Base-by-base conservation (phyloP, 64 coral and sea anemone species). In the Montipora sp. region DNA sequence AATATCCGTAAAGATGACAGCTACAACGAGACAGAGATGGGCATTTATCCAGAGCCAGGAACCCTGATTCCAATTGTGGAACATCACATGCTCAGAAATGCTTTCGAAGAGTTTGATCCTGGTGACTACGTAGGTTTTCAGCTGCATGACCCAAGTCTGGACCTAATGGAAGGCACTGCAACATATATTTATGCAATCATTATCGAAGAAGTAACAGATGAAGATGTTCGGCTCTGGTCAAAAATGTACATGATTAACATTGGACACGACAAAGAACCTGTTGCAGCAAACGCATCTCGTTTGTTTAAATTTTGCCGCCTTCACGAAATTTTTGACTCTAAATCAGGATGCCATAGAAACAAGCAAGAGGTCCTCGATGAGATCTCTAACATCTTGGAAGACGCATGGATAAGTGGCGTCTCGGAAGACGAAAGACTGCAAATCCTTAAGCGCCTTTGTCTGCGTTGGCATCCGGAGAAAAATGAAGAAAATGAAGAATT, bases 61-160 rank as follows among this genome's bases (percentile, higher is more conserved):
- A 53, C 20, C 8, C 93, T 93, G 76, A 87, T 96, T 55, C 91
- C 79, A n/a, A 48, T 90, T 11, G 80, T 84, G 1, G 91, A 90
- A 23, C 95, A 96, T 59, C 69, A 93, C 77, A 50, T 90, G 69
- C 47, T 96, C 48, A 88, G 84, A 18, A 77, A 93, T 50, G 36
- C 65, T 59, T 27, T 27, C 27, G 27, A 27, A 27, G 27, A 27
- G 1, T 27, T 27, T 27, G 27, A 27, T 27, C 27, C 95, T 21
- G 95, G 91, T 63, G 95, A 96, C 3, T 96, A 96, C 15, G 95
- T 96, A 0, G 95, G 91, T 10, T 96, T 87, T 65, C 91, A 96
- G 83, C 75, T 96, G 1, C 22, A 75, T 96, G 8, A 86, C 27
- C 27, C 27, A 1, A 27, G 27, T 27, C 27, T 27, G 27, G 27